Base-by-base conservation (phyloP, 2,888 invertebrate species). In the Drosophila neoperkinsi region DNA sequence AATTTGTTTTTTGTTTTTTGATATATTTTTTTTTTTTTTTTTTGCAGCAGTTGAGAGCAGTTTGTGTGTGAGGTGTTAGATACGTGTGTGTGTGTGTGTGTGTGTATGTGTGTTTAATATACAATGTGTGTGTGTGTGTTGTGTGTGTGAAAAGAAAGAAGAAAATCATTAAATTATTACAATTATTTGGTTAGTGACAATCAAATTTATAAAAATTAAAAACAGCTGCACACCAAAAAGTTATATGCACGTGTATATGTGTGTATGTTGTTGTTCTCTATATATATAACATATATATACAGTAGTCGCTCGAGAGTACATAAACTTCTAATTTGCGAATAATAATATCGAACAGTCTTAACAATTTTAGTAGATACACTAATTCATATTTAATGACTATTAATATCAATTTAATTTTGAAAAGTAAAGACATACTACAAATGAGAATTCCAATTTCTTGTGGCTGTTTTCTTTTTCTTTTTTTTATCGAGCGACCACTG, bases 161-260 rank as follows among this genome's bases (percentile, higher is more conserved):
- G 84, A 86, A 79, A 84, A 73, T 71, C 72, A 82, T 84, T 77
- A 58, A 71, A 86, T 79, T 82, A 73, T 63, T 68, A 78, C 68
- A 74, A 77, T 70, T 77, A 57, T 74, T 71, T 69, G 49, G 85
- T 84, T 86, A 88, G 85, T 85, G 60, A 81, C 86, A 81, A 71
- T 67, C 57, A 69, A 52, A 25, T 64, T 63, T 18, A 57, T 16
- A 33, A 50, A 41, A 51, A 34, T 2, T 10, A 61, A 5, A 41
- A 34, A 43, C 28, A 67, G 57, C 66, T 66, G 56, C 38, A 67
- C 46, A 55, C 53, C 66, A 53, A 53, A 49, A 38, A 57, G 41
- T 67, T 51, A n/a, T 38, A 13, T 56, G 11, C 38, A 28, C 9
- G n/a, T 38, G 28, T 56, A 11, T 11, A 28, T 63, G 41, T 52